phyloP scores from a whole-genome alignment of 2,797 vertebrate species.

The Eidolon dupreanum region DNA sequence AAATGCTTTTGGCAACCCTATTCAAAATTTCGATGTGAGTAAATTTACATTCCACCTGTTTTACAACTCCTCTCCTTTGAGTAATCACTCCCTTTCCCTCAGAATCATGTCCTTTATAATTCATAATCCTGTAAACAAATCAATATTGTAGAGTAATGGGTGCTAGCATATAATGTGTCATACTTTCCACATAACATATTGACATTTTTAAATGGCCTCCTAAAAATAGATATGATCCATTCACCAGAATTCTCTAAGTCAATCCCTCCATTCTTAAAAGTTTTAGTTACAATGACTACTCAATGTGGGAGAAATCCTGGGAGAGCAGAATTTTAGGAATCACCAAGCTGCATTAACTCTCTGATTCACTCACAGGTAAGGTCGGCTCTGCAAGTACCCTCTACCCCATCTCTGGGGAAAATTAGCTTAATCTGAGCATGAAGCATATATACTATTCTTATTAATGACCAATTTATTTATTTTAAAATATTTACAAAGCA shows the following conservation, averaged over 20 bases:
- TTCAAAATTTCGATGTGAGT: neutral
- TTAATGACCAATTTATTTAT: neutral
- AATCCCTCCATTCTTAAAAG: neutral
- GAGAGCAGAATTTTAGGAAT: neutral
- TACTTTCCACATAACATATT: neutral
- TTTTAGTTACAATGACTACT: neutral
- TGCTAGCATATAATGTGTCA: neutral
- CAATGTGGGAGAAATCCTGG: neutral
- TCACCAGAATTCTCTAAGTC: neutral
- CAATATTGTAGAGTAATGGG: neutral
- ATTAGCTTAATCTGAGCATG: neutral
- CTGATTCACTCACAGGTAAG: neutral
- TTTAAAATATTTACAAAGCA: slow-evolving; percentile 23
- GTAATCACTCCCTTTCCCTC: neutral
- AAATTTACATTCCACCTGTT: neutral
- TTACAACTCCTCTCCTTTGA: neutral
- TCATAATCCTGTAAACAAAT: slow-evolving; percentile 1
- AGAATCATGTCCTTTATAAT: neutral
- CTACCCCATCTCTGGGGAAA: neutral
- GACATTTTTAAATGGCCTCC: neutral
- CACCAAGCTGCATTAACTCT: neutral
- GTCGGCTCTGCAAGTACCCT: neutral
- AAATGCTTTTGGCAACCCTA: neutral
- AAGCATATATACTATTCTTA: neutral
- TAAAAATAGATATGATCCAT: neutral